Evolutionary conservation across 2,888 invertebrate species (phyloP).

Genomic region (Ormyrus nitidulus): DNA sequence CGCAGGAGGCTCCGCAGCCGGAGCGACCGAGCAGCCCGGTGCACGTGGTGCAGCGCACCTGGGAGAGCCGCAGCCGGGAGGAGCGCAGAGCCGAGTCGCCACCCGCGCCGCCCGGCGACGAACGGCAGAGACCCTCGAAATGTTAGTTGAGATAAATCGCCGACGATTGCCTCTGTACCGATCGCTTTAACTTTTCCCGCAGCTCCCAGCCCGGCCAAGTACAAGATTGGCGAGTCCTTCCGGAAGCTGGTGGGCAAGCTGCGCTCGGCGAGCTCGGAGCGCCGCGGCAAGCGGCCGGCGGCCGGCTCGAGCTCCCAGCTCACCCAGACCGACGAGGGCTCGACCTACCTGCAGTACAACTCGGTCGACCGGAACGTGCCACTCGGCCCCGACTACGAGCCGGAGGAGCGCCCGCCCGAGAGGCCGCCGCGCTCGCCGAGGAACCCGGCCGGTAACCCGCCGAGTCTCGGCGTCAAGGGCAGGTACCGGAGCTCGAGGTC

Average conservation of each 20-base stretch:
- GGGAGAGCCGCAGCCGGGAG: conserved; percentile 68
- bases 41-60: conserved; percentile 70
- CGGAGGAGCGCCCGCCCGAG: conserved; percentile 61
- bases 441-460: background rate
- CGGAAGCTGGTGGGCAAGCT: conserved; percentile 89
- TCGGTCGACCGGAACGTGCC: conserved; percentile 77
- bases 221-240: conserved; percentile 86
- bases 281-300: conserved; percentile 78
- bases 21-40: conserved; percentile 64
- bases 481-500: conserved; percentile 33
- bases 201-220: conserved; percentile 68
- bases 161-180: too few relatives aligned
- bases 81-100: conserved; percentile 48
- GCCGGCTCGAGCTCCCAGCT: conserved; percentile 67
- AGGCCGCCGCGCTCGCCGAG: conserved; percentile 49
- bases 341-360: conserved; percentile 79
- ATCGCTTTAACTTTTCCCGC: background rate
- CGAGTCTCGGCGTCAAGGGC: background rate
- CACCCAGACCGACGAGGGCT: conserved; percentile 71
- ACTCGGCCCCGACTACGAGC: conserved; percentile 64
- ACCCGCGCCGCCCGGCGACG: conserved; percentile 25
- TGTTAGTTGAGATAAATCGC: conserved; percentile 20
- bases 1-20: background rate
- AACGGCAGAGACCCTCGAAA: conserved; percentile 53
- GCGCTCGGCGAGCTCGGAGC: conserved; percentile 84